Evolutionary conservation across 2,113 vertebrate species (phyloP), one percentile per base, ranked within the genome.

Genomic region (Carettochelys insculpta): DNA sequence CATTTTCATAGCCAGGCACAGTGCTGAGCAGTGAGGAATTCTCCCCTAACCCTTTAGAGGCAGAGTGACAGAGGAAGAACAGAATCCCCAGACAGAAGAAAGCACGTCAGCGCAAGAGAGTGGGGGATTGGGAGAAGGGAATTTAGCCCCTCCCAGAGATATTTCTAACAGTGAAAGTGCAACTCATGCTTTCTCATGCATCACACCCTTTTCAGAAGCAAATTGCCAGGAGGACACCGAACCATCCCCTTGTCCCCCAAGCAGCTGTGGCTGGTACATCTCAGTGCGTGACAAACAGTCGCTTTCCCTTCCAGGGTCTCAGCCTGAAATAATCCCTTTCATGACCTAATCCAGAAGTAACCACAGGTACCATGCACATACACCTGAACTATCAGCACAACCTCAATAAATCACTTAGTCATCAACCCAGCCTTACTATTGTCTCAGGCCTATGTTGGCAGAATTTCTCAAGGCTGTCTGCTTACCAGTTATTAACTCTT

Each of bases 271-370:
- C 12, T 14, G 48, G 9, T 34, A 10, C 58, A 54, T 71, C 50
- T 45, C 31, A 14, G 58, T n/a, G 77, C 7, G 22, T 12, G n/a
- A 7, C 5, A 31, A 77, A 25, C 52, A 20, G 45, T 41, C 38
- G 52, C 76, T 31, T 51, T 19, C 50, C 53, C 0, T 13, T 6
- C 2, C 12, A 1, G 45, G 3, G 53, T 43, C 34, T 0, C 0
- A n/a, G 41, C n/a, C 29, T 61, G 71, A 51, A 1, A 43, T 11
- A 89, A 89, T 79, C 78, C 75, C 75, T 58, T 53, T 41, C 48
- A 16, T 68, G n/a, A 38, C 86, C 58, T 48, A 83, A 91, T 87
- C 91, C 89, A 53, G 17, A 0, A 1, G 65, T 75, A 83, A 94
- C 86, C 78, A 89, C 8, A 1, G 0, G 4, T 3, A 8, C 5